Evolutionary conservation across 2,113 vertebrate species (phyloP).

Genomic region (Anolis sagrei): DNA sequence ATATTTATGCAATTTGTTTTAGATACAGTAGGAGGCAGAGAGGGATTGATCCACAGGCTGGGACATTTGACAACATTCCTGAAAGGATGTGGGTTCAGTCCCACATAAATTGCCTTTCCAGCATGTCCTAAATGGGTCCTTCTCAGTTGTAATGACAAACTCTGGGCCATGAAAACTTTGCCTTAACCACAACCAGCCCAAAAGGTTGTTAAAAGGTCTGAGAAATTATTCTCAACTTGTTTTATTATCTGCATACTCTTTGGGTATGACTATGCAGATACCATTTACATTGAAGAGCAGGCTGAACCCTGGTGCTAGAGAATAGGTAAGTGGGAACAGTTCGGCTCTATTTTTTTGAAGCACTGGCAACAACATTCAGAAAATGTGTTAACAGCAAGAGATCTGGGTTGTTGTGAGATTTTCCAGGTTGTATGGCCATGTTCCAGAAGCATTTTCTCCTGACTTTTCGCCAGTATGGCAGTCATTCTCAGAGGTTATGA

Average conservation of each 20-base stretch:
- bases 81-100: not conserved
- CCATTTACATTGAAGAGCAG: not conserved
- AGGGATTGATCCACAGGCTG: not conserved
- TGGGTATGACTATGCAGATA: not conserved
- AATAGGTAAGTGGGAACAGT: not conserved
- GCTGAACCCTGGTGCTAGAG: not conserved
- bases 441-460: no score
- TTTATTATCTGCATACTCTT: not conserved
- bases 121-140: not conserved
- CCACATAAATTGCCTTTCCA: not conserved
- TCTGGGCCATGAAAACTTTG: not conserved
- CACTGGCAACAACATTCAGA: not conserved
- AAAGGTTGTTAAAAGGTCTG: not conserved
- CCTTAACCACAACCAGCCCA: not conserved
- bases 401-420: no score
- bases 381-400: accelerated
- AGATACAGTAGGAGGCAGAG: not conserved
- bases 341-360: not conserved
- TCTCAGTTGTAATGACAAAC: not conserved
- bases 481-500: no score
- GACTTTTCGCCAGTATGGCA: no score
- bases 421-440: no score
- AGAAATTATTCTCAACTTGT: not conserved
- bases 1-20: not conserved
- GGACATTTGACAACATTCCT: not conserved